Evolutionary conservation across 2,888 invertebrate species (phyloP), one percentile per base, ranked within the genome.

Genomic region (Drepana falcataria): DNA sequence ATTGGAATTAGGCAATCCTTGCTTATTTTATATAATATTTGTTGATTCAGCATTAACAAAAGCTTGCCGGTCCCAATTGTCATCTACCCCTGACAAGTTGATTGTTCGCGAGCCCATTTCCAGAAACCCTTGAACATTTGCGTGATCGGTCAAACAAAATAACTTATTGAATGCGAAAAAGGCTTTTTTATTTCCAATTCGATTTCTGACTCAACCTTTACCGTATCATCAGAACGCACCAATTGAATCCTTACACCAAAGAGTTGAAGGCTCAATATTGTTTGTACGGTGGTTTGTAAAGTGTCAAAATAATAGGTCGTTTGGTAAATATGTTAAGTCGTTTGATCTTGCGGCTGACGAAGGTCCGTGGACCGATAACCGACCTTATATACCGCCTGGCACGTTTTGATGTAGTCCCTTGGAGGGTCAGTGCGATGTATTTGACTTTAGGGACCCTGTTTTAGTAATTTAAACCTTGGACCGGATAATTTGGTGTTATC

Each of bases 251-350:
- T 41, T 51, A 40, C 2, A 21, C 4, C 2, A 2, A 2, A 3
- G 51, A 9, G 3, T 4, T 51, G 35, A 51, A 40, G 37, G 41
- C 35, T 41, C 34, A 51, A 41, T 40, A 35, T 51, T 2, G 34
- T 33, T 34, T 51, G 41, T 35, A 34, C n/a, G 7, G 6, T 40
- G 40, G 37, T 51, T 49, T 51, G 34, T 51, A 41, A 33, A 51
- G 34, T 41, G 34, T 35, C 49, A 49, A 54, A 47, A 34, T 49
- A 52, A 44, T 51, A 47, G 33, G 53, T 44, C 48, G 57, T 58
- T 57, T 63, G 59, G 65, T 66, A 66, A 69, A 66, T 63, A 68
- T 67, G 68, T 69, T 68, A 68, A 68, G 68, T 60, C 67, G 63
- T 68, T 69, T 69, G 68, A 68, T 67, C 68, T 69, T 60, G 51